Conservation (phyloP, 2,888 invertebrate genomes). For the Schizaphis graminum region DNA sequence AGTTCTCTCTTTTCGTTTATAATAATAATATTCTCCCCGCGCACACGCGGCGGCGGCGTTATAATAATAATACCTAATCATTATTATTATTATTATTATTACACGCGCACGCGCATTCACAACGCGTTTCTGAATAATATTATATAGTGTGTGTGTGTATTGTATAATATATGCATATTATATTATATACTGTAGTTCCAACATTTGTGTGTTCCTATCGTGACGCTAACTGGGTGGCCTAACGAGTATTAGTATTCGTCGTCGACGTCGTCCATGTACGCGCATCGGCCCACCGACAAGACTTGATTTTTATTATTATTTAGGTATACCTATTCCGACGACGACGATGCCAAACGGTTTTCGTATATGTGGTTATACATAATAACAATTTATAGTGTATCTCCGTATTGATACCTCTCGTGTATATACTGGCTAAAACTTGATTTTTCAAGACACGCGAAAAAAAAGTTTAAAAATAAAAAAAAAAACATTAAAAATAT, state of each 20-base stretch:
- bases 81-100: slow-evolving; percentile 42
- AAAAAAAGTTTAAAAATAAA: too few relatives aligned
- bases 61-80: slow-evolving; percentile 40
- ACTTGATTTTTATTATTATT: slow-evolving; percentile 4
- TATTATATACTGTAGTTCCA: neutral
- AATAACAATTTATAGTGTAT: too few relatives aligned
- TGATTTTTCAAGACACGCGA: too few relatives aligned
- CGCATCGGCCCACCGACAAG: slow-evolving; percentile 51
- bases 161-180: neutral
- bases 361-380: neutral
- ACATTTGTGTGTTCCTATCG: slow-evolving; percentile 16
- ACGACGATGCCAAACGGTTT: neutral
- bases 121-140: slow-evolving; percentile 46
- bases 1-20: neutral
- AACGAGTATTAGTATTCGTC: slow-evolving; percentile 59
- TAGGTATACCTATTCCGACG: neutral
- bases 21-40: neutral
- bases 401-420: too few relatives aligned
- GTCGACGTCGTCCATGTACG: neutral
- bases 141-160: neutral
- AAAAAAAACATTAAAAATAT: too few relatives aligned
- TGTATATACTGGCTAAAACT: too few relatives aligned
- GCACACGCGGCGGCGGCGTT: neutral
- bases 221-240: slow-evolving; percentile 66
- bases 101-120: slow-evolving; percentile 13